Conservation (phyloP, 2,888 invertebrate genomes). For the Papilio demoleus region DNA sequence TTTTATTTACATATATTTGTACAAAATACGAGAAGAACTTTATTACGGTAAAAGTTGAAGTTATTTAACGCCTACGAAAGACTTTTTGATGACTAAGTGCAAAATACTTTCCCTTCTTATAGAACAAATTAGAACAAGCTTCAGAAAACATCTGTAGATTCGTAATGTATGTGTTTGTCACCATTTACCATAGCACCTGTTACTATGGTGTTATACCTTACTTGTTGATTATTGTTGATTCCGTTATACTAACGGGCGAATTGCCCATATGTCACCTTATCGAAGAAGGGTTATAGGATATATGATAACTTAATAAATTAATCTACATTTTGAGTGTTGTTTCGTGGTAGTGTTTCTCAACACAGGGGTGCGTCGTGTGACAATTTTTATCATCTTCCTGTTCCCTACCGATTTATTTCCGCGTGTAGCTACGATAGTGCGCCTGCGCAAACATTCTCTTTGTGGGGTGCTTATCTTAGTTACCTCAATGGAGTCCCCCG, state of each 20-base stretch:
- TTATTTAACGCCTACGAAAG: constrained; percentile 23
- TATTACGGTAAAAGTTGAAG: constrained; percentile 9
- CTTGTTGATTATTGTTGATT: background rate
- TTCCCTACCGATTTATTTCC: constrained; percentile 76
- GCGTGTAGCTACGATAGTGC: constrained; percentile 69
- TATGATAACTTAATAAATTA: background rate
- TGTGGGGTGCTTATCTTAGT: constrained; percentile 70
- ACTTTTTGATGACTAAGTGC: constrained; percentile 28
- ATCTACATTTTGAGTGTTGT: constrained; percentile 3
- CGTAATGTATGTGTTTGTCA: no score
- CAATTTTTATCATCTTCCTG: constrained; percentile 77
- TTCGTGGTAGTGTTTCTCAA: constrained; percentile 3
- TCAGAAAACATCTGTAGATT: constrained; percentile 15
- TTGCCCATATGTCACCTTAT: background rate
- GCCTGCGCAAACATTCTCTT: constrained; percentile 72
- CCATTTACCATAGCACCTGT: background rate
- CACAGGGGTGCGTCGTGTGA: constrained; percentile 36
- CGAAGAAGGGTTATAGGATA: background rate
- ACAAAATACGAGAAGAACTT: background rate
- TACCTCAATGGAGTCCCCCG: constrained; percentile 63
- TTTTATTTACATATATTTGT: no score
- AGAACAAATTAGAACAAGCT: constrained; percentile 17
- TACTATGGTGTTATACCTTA: background rate
- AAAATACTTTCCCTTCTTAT: constrained; percentile 28
- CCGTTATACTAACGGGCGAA: background rate